These are phyloP conservation scores for Barnardius zonarius DNA, from an alignment of 2,113 vertebrate genomes.

Conservation along the genomic window DNA sequence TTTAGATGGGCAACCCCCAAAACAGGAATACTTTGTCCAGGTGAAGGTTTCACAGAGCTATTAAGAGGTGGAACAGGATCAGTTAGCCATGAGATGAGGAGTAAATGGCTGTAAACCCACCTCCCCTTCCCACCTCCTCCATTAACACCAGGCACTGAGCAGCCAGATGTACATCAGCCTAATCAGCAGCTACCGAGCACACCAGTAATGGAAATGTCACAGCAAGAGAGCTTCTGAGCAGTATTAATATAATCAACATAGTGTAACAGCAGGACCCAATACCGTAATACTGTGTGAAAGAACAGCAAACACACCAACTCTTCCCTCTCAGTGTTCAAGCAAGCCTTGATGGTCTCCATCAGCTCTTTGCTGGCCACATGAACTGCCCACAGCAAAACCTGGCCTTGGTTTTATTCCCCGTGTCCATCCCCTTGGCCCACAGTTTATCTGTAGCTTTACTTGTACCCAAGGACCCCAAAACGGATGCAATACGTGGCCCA, in stretches of 20 bases:
- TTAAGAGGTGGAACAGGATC: neutral
- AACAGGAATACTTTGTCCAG: neutral
- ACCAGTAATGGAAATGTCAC: neutral
- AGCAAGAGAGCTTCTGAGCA: slow-evolving; percentile 2
- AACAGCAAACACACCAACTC: neutral
- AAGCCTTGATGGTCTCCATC: neutral
- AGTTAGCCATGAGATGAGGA: slow-evolving; percentile 42
- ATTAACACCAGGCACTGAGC: neutral
- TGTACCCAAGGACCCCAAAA: neutral
- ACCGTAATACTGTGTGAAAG: neutral
- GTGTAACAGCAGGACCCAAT: neutral
- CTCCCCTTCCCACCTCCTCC: neutral
- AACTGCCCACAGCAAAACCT: neutral
- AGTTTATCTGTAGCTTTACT: neutral
- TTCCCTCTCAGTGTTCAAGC: neutral
- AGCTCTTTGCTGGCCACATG: neutral
- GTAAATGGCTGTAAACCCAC: slow-evolving; percentile 13
- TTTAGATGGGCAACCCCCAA: neutral
- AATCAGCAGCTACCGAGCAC: neutral
- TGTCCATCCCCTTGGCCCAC: neutral
- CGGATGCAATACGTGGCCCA: fast-evolving
- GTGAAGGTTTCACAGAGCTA: neutral
- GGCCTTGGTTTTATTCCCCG: neutral
- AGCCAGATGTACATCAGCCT: slow-evolving; percentile 40
- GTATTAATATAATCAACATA: slow-evolving; percentile 12